phyloP scores from a whole-genome alignment of 2,888 invertebrate species.

The Parelbella ahira region DNA sequence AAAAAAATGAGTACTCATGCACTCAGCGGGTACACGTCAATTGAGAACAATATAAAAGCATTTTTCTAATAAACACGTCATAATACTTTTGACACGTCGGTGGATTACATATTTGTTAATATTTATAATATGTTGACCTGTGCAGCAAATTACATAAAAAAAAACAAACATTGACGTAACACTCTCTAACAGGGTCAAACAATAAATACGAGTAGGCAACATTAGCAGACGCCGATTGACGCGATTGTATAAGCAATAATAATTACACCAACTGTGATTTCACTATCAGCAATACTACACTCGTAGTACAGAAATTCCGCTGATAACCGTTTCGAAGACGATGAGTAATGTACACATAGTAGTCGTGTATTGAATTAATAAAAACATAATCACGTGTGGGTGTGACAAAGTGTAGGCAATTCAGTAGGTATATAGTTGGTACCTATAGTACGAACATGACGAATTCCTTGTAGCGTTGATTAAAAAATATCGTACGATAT shows the following conservation, averaged over 20 bases:
- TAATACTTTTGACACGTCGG: too few species aligned
- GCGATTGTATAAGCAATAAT: constrained; percentile 4
- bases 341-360: constrained; percentile 20
- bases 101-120: not conserved
- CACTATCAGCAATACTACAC: constrained; percentile 18
- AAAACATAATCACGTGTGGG: constrained; percentile 6
- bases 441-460: constrained; percentile 8
- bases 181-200: not conserved
- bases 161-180: not conserved
- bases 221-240: not conserved
- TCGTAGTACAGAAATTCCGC: constrained; percentile 10
- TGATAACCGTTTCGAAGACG: constrained; percentile 11
- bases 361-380: constrained; percentile 8
- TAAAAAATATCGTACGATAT: constrained; percentile 63
- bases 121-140: too few species aligned
- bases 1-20: constrained; percentile 11
- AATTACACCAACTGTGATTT: not conserved
- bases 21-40: constrained; percentile 14
- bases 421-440: constrained; percentile 25
- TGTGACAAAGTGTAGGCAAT: constrained; percentile 32
- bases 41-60: constrained; percentile 5
- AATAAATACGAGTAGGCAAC: not conserved
- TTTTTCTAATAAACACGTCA: not conserved
- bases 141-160: not conserved
- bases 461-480: constrained; percentile 32